A percentile compares a stretch with the other conserved stretches of the same genome.
Conservation (phyloP, 2,113 vertebrate species). For the Centrocercus urophasianus region DNA sequence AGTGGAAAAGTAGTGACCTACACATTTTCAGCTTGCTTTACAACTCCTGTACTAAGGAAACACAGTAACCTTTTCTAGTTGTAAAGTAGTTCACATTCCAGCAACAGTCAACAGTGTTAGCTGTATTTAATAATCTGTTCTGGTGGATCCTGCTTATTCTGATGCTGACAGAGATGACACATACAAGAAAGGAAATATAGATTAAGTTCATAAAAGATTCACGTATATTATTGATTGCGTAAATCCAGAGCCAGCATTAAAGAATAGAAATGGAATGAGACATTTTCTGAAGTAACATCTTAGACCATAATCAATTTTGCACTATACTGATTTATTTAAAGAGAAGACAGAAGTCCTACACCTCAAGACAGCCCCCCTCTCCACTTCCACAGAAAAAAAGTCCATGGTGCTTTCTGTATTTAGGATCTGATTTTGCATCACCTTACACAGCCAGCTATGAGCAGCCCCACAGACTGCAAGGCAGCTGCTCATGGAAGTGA, state of each 20-base stretch:
- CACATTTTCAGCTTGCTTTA: neutral
- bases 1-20: neutral
- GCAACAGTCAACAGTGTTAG: neutral
- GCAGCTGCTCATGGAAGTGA: accelerated
- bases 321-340: neutral
- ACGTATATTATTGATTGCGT: neutral
- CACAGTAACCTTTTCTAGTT: neutral
- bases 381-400: neutral
- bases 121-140: neutral
- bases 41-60: neutral
- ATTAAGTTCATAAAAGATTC: neutral
- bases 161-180: neutral
- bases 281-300: neutral
- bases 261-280: neutral
- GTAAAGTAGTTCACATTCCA: neutral
- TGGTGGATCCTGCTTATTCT: neutral
- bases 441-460: neutral
- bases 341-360: neutral
- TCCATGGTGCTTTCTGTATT: neutral
- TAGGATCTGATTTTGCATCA: neutral
- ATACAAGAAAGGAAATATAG: neutral
- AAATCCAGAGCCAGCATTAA: neutral
- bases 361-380: neutral
- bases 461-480: neutral
- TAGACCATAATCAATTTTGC: neutral